Conservation (phyloP, 2,113 vertebrate genomes). For the Forbesichthys papilliferus region DNA sequence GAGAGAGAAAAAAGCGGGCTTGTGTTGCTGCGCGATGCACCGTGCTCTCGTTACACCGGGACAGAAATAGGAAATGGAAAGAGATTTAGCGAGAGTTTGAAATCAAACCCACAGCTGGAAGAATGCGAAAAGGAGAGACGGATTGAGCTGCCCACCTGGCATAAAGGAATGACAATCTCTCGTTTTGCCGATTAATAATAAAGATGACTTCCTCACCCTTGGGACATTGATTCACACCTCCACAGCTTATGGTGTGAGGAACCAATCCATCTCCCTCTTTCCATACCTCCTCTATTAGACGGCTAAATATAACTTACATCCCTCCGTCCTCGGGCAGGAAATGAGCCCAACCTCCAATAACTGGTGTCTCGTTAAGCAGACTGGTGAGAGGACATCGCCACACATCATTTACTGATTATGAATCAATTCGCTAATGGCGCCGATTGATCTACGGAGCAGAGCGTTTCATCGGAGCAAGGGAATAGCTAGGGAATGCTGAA, state of each 20-base stretch:
- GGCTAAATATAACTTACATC: conserved; percentile 72
- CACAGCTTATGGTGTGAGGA: conserved; percentile 60
- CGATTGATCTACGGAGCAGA: conserved; percentile 40
- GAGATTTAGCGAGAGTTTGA: conserved; percentile 7
- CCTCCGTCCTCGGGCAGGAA: conserved; percentile 64
- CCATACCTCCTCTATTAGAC: conserved; percentile 57
- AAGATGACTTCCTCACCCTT: conserved; percentile 56
- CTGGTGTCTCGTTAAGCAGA: conserved; percentile 37
- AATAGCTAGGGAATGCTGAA: conserved; percentile 13
- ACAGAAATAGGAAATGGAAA: background rate
- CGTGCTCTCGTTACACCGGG: background rate
- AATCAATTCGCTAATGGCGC: conserved; percentile 51
- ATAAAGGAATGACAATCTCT: conserved; percentile 44
- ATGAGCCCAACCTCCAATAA: conserved; percentile 64
- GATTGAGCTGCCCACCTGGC: conserved; percentile 20
- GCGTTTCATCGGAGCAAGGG: conserved; percentile 4
- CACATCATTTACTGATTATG: conserved; percentile 62
- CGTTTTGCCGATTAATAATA: conserved; percentile 60
- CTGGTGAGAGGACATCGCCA: conserved; percentile 34
- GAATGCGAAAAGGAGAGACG: background rate
- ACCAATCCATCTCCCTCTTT: conserved; percentile 61
- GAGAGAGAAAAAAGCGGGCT: background rate
- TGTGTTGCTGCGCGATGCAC: conserved; percentile 3
- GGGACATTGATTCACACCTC: conserved; percentile 73
- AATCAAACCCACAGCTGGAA: conserved; percentile 27